These are phyloP conservation scores for Glossophaga mutica DNA, from an alignment of 2,797 vertebrate species.

Conservation along the genomic window DNA sequence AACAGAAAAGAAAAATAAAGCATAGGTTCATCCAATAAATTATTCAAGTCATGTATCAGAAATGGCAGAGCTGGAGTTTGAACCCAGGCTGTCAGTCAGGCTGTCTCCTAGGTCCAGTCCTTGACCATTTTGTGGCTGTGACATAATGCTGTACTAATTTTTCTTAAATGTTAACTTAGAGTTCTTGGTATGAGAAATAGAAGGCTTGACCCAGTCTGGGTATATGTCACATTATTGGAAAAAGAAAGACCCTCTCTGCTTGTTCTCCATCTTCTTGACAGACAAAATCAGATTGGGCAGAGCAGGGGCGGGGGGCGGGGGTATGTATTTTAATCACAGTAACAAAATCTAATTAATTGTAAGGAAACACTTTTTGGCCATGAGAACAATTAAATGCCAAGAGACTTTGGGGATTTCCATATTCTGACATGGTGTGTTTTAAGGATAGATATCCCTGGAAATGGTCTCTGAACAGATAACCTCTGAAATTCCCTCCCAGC, in stretches of 20 bases:
- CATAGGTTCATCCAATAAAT: neutral
- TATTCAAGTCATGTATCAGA: neutral
- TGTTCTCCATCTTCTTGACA: neutral
- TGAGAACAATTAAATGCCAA: neutral
- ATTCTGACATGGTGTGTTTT: neutral
- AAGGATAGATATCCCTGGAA: neutral
- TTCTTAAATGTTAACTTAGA: neutral
- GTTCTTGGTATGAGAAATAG: neutral
- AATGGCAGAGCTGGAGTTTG: neutral
- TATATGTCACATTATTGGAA: neutral
- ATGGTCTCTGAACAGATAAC: neutral
- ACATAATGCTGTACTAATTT: neutral
- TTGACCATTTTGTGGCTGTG: neutral
- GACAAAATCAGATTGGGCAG: neutral
- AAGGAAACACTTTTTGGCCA: neutral
- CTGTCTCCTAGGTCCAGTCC: neutral
- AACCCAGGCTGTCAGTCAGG: neutral
- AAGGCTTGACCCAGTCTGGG: neutral
- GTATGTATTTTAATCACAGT: neutral
- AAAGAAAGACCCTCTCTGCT: neutral
- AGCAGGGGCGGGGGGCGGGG: no score
- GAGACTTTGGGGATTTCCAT: neutral
- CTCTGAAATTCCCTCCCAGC: neutral
- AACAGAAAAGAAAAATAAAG: neutral
- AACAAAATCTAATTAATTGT: neutral